Percentiles rank a stretch among this genome's conserved stretches.
Evolutionary conservation across 53 echinoderm and acorn worm genomes (phyloP).

Genomic region (Henricia sp.): DNA sequence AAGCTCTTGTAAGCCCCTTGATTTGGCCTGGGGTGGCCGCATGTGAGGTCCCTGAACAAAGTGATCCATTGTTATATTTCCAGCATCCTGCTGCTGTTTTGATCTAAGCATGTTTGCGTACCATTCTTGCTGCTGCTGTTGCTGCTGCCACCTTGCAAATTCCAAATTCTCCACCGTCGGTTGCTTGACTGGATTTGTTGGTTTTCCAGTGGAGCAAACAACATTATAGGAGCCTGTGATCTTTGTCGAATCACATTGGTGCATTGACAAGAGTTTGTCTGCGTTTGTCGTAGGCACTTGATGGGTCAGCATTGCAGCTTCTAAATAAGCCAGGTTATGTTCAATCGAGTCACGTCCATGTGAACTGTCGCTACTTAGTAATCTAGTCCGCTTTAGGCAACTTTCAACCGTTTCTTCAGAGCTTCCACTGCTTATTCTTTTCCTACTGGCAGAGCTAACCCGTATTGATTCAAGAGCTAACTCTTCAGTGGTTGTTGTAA

Average conservation of each 20-base stretch:
- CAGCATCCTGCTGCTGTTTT: constrained; percentile 39
- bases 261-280: constrained; percentile 33
- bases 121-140: constrained; percentile 52
- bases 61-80: constrained; percentile 23
- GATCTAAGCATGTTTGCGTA: constrained; percentile 47
- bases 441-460: constrained; percentile 24
- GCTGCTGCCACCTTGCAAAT: constrained; percentile 46
- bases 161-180: constrained; percentile 21
- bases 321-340: constrained; percentile 2
- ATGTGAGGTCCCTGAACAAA: constrained; percentile 14
- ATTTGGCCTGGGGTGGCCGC: constrained; percentile 12
- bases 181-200: constrained; percentile 11
- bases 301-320: constrained; percentile 35
- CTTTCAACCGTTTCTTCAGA: constrained; percentile 24
- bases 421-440: constrained; percentile 51
- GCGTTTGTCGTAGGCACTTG: constrained; percentile 49
- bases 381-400: constrained; percentile 11
- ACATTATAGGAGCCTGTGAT: constrained; percentile 50
- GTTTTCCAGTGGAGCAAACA: constrained; percentile 53
- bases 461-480: background rate
- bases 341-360: constrained; percentile 46
- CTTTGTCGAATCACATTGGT: constrained; percentile 37
- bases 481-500: background rate
- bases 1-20: constrained; percentile 53
- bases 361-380: constrained; percentile 32